These are phyloP conservation scores for Heliconius hermathena DNA, from an alignment of 1,140 invertebrate genomes.

Conservation along the genomic window DNA sequence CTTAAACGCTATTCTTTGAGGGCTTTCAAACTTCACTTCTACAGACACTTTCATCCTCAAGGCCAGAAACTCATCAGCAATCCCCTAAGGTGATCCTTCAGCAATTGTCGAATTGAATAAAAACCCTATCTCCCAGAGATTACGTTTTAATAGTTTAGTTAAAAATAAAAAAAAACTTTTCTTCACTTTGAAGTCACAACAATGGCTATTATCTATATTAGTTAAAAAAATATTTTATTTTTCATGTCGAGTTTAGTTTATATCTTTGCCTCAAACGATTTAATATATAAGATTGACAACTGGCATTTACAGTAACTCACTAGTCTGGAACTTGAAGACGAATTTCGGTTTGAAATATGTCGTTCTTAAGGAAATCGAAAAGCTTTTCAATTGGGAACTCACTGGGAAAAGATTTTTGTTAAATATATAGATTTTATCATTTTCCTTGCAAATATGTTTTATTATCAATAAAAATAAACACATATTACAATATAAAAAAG, in stretches of 20 bases:
- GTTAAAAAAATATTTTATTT: neutral
- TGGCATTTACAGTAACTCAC: constrained; percentile 10
- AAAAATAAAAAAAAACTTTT: no score
- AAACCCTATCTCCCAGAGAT: no score
- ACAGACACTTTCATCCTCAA: no score
- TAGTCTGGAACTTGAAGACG: neutral
- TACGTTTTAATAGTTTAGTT: no score
- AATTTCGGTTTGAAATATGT: neutral
- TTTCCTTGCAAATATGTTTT: no score
- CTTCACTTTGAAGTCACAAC: neutral
- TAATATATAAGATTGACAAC: constrained; percentile 5
- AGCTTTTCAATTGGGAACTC: constrained; percentile 3
- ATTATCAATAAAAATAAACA: no score
- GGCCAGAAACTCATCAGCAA: no score
- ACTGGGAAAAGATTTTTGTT: neutral
- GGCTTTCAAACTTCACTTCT: no score
- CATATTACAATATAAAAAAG: no score
- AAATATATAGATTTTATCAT: neutral
- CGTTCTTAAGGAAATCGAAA: constrained; percentile 11
- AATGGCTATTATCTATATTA: neutral
- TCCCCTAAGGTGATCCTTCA: no score
- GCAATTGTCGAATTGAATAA: no score
- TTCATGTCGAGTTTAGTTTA: neutral
- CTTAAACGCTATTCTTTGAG: no score
- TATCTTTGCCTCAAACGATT: neutral